A percentile compares a stretch with the other conserved stretches of the same genome.
Evolutionary conservation across 2,797 vertebrate species (phyloP).

Genomic region (Micrastur ruficollis): DNA sequence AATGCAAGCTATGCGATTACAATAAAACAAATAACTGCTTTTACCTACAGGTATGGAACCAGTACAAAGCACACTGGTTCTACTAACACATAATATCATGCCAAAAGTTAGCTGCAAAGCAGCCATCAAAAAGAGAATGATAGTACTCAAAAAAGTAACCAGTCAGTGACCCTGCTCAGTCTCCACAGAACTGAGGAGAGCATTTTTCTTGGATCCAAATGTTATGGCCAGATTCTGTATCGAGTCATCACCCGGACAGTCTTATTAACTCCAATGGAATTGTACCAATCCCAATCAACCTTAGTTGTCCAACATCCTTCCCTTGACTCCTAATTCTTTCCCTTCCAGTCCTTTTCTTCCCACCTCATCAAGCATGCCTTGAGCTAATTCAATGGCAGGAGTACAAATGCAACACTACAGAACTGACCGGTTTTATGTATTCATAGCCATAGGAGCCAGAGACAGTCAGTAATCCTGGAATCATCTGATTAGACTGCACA

Average conservation of each 20-base stretch:
- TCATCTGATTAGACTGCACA: neutral
- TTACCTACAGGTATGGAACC: neutral
- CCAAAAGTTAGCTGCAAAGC: neutral
- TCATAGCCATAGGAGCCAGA: neutral
- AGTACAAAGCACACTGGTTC: neutral
- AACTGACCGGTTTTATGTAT: neutral
- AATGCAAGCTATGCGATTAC: neutral
- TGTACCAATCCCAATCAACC: neutral
- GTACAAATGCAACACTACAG: neutral
- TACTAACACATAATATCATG: neutral
- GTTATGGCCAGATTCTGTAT: neutral
- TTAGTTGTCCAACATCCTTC: neutral
- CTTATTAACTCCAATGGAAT: neutral
- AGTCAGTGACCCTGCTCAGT: neutral
- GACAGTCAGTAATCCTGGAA: slow-evolving; percentile 7
- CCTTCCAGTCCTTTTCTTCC: neutral
- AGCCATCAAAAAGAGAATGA: neutral
- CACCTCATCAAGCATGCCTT: neutral
- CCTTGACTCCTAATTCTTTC: neutral
- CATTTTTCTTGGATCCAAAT: neutral
- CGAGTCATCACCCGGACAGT: neutral
- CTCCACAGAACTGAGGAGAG: neutral
- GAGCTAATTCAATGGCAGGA: neutral
- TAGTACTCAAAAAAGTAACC: neutral
- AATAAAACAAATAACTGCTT: neutral